Base-by-base conservation (phyloP, 2,888 invertebrate species). In the Trichopria drosophilae region DNA sequence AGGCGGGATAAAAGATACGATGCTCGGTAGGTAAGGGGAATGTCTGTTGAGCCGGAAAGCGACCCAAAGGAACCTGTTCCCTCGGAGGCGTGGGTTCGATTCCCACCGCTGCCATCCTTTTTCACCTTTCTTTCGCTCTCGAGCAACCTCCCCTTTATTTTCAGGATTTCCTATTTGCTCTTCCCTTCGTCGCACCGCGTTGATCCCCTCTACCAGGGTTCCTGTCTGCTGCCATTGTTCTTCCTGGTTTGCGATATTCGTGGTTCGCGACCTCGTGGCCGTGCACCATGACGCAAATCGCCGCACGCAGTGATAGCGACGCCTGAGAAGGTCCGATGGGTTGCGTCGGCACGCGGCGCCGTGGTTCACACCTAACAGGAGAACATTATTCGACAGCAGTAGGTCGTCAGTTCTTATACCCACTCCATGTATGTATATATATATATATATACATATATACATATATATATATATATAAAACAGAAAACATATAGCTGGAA, bases 261-360 rank as follows among this genome's bases (percentile, higher is more conserved):
- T 19, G 26, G 29, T 15, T 22, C 37, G 44, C 48, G 39, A 45
- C 46, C 19, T 10, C 18, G 22, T 43, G 55, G 53, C 47, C 50
- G n/a, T n/a, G n/a, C n/a, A n/a, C n/a, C n/a, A n/a, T n/a, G n/a
- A n/a, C n/a, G 37, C 44, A 49, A 56, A 60, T 65, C 61, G 56
- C 40, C 53, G 51, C 41, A 61, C 56, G 51, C 60, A 53, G 49
- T 61, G 55, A 53, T 53, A 57, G 52, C 59, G 63, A 59, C 41
- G 65, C 60, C 61, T 62, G 61, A 59, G 61, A 69, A 66, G 68
- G 67, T 64, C 65, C 68, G 66, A 67, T 67, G 64, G 68, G 72
- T 73, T 73, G 72, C 72, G 73, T 73, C 73, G 72, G 71, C 68
- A 72, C 73, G 73, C 71, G 73, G 73, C 72, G 70, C 73, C 69